Evolutionary conservation across 2,113 vertebrate species (phyloP).

Genomic region (Plecotus auritus): DNA sequence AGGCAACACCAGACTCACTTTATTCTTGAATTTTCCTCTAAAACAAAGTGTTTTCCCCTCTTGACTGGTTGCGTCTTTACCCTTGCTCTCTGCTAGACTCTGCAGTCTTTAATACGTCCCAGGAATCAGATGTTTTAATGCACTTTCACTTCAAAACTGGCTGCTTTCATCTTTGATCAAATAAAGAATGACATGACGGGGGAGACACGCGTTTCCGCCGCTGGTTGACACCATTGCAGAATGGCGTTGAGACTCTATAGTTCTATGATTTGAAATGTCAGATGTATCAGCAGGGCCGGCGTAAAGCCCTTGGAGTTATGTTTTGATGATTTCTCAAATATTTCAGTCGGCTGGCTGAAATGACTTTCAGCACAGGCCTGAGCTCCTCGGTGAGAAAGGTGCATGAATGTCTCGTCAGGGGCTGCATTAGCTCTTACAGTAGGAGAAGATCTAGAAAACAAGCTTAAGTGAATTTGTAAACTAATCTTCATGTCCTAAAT

Average conservation of each 20-base stretch:
- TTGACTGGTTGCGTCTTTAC: not conserved
- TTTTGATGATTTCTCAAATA: not conserved
- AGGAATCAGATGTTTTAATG: constrained; percentile 36
- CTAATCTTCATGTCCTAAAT: not conserved
- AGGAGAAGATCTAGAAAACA: not conserved
- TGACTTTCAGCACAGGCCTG: not conserved
- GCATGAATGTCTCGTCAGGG: rapidly evolving
- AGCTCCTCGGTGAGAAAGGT: rapidly evolving
- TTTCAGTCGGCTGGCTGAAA: not conserved
- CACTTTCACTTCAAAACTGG: constrained; percentile 47
- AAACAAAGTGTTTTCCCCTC: not conserved
- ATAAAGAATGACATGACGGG: not conserved
- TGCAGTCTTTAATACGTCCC: not conserved
- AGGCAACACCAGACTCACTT: not conserved
- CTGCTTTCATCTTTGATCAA: constrained; percentile 53
- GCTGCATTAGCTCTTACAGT: rapidly evolving
- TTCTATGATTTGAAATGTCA: constrained; percentile 42
- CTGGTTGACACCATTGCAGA: not conserved
- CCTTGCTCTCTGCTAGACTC: not conserved
- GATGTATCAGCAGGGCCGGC: not conserved
- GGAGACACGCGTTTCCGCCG: not conserved
- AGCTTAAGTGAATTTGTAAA: not conserved
- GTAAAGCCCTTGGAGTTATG: not conserved
- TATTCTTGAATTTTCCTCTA: not conserved
- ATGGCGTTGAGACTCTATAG: not conserved